Percentiles rank a stretch among this genome's conserved stretches.
phyloP scores from a whole-genome alignment of 2,797 vertebrate genomes.

The Vipera ursinii region DNA sequence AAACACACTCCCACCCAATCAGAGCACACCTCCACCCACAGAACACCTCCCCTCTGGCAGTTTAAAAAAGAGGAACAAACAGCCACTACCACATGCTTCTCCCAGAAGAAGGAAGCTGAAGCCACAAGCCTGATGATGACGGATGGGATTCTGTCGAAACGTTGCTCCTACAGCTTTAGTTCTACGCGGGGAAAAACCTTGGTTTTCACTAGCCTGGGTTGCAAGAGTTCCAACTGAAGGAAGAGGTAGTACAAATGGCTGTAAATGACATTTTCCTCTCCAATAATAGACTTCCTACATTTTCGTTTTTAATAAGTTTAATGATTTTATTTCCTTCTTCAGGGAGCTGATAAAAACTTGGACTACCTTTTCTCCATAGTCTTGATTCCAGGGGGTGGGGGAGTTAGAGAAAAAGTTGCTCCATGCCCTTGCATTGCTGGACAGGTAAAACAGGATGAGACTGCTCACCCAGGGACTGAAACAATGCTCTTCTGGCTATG shows the following conservation, averaged over 20 bases:
- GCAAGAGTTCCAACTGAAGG: neutral
- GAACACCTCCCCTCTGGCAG: too few relatives aligned
- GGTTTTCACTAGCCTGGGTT: neutral
- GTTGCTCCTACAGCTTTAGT: too few relatives aligned
- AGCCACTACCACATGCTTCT: too few relatives aligned
- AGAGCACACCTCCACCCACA: too few relatives aligned
- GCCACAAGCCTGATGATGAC: too few relatives aligned
- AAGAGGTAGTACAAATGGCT: neutral
- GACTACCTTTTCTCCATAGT: neutral
- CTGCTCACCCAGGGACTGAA: neutral
- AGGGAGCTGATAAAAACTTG: neutral
- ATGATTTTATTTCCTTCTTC: neutral
- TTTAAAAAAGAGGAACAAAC: too few relatives aligned
- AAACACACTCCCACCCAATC: too few relatives aligned
- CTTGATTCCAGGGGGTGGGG: neutral
- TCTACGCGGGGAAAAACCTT: too few relatives aligned
- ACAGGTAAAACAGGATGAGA: neutral
- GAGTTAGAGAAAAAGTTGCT: neutral
- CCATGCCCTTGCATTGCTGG: neutral
- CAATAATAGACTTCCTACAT: neutral
- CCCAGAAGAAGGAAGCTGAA: too few relatives aligned
- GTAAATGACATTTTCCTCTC: neutral
- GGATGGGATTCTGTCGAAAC: too few relatives aligned
- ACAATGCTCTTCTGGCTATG: neutral
- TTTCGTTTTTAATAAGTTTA: neutral